Base-by-base conservation (phyloP, 2,113 vertebrate species). In the Columbina picui region DNA sequence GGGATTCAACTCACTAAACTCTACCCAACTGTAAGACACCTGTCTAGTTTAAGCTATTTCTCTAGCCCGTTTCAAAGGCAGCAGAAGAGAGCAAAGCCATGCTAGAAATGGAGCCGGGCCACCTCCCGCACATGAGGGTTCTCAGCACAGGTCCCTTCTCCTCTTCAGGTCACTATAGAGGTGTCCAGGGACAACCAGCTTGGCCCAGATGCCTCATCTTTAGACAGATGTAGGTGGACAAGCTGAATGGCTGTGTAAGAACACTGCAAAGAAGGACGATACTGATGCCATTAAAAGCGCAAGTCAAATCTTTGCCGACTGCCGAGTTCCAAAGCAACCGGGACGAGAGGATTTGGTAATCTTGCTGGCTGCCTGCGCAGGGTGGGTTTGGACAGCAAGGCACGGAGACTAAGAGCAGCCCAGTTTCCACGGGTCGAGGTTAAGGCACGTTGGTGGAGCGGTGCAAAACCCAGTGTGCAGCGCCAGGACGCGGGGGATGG, bases 341-440 rank as follows among this genome's bases (percentile, higher is more conserved):
- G 67, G 39, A 88, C 70, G 25, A 52, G 87, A 32, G 8, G 60
- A 4, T 43, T 65, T 84, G 82, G 36, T 60, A 60, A 47, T 50
- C 45, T 32, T 13, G 29, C 3, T 88, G 82, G 71, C 71, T 52
- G 41, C 60, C 80, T 65, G 4, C 41, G 15, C 10, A 1, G 65
- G 32, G 67, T 22, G 47, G 74, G 65, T 89, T 94, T 78, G 90
- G 87, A 25, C 25, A 23, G 86, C 63, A 55, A 41, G 75, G 29
- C 43, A 23, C 4, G 12, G 61, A 47, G 32, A 69, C 71, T 63
- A 26, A 96, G 77, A 43, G 59, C 12, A 41, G 73, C 79, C 90
- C 60, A 36, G 60, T 68, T 75, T 71, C 79, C 94, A 79, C 93
- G 70, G 89, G 77, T 84, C 81, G 63, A 88, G 69, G 67, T 36